These are phyloP conservation scores for Cherax destructor DNA, from an alignment of 1,140 invertebrate genomes.

Conservation along the genomic window DNA sequence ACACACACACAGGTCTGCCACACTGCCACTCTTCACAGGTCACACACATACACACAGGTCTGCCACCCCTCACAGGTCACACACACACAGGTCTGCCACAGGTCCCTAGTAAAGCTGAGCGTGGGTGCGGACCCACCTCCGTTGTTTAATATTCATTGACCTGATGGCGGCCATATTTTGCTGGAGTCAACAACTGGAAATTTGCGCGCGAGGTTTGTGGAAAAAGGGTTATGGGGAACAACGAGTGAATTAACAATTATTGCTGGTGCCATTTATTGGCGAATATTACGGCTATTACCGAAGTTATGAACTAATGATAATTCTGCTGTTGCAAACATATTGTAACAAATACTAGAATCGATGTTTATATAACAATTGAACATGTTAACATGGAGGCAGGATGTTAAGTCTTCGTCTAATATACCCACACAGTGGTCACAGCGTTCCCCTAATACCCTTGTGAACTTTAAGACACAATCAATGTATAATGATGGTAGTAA, in stretches of 20 bases:
- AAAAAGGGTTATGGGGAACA: constrained; percentile 50
- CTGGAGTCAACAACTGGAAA: constrained; percentile 55
- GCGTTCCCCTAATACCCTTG: too few relatives aligned
- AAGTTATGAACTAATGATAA: constrained; percentile 59
- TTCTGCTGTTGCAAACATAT: constrained; percentile 1
- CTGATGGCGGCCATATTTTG: constrained; percentile 62
- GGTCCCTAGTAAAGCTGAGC: constrained; percentile 16
- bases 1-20: not conserved
- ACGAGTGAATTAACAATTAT: constrained; percentile 63
- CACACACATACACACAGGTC: too few relatives aligned
- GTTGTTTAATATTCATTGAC: constrained; percentile 68
- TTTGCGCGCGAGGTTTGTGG: constrained; percentile 46
- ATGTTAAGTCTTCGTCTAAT: not conserved
- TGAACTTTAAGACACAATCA: too few relatives aligned
- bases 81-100: not conserved
- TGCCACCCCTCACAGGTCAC: too few relatives aligned
- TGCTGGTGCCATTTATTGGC: constrained; percentile 52
- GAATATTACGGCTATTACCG: constrained; percentile 55
- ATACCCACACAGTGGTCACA: too few relatives aligned
- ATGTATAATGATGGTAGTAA: too few relatives aligned
- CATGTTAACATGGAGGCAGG: not conserved
- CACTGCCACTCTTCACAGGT: too few relatives aligned
- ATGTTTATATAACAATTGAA: not conserved
- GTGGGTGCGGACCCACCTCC: constrained; percentile 2
- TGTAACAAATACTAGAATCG: constrained; percentile 12